phyloP scores from a whole-genome alignment of 1,140 invertebrate species.

The Atta texana region DNA sequence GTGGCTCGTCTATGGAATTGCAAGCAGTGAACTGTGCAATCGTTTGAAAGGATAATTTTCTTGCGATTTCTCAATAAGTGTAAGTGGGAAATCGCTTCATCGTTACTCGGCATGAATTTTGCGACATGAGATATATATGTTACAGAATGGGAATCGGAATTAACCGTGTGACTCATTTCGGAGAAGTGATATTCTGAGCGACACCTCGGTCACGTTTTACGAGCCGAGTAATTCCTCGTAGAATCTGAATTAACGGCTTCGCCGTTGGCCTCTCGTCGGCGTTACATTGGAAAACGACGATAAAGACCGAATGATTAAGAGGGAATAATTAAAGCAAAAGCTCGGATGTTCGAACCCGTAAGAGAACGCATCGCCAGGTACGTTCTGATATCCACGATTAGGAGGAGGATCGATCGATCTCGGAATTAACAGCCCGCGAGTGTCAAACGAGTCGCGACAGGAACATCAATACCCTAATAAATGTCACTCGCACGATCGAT shows the following conservation, averaged over 20 bases:
- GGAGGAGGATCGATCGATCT: slow-evolving; percentile 20
- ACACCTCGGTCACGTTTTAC: slow-evolving; percentile 43
- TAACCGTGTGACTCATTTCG: slow-evolving; percentile 42
- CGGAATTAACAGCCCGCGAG: slow-evolving; percentile 25
- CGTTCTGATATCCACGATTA: slow-evolving; percentile 39
- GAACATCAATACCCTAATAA: slow-evolving; percentile 52
- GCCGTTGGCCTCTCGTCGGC: background rate
- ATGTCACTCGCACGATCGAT: slow-evolving; percentile 51
- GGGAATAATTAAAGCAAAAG: slow-evolving; percentile 18
- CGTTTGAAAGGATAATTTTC: background rate
- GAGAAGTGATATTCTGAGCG: slow-evolving; percentile 8
- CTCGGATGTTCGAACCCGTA: background rate
- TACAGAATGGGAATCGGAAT: slow-evolving; percentile 32
- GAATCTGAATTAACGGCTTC: slow-evolving; percentile 57
- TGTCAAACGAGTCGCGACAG: slow-evolving; percentile 35
- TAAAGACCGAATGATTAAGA: slow-evolving; percentile 1
- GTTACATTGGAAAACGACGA: slow-evolving; percentile 12
- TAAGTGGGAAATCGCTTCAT: background rate
- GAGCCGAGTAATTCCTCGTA: slow-evolving; percentile 36
- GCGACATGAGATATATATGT: background rate
- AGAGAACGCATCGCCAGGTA: background rate
- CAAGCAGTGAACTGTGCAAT: background rate
- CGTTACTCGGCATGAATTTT: background rate
- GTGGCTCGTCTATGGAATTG: background rate
- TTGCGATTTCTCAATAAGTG: background rate